Conservation (phyloP, 2,888 invertebrate species). For the Eremobia ochroleuca region DNA sequence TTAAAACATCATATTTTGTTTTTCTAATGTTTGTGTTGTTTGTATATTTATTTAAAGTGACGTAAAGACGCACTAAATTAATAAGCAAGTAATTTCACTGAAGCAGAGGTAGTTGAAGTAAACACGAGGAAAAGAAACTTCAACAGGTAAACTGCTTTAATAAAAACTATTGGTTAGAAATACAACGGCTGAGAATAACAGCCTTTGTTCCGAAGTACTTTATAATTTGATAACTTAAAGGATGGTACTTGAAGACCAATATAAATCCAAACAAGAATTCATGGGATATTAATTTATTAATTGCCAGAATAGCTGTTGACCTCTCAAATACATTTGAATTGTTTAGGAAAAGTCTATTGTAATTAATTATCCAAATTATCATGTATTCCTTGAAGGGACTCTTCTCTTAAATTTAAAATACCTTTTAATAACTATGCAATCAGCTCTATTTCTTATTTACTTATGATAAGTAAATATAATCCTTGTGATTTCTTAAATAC, state of each 20-base stretch:
- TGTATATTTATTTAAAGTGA: neutral
- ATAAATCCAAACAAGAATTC: slow-evolving; percentile 11
- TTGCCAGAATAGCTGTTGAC: neutral
- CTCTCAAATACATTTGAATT: slow-evolving; percentile 1
- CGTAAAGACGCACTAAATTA: neutral
- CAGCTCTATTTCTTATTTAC: neutral
- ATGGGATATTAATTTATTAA: slow-evolving; percentile 17
- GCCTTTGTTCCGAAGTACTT: neutral
- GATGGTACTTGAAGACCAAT: neutral
- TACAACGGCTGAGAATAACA: neutral
- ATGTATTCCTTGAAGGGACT: neutral
- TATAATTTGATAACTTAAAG: slow-evolving; percentile 13
- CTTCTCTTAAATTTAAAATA: too few relatives aligned
- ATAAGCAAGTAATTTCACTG: neutral
- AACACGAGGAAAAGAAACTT: slow-evolving; percentile 16
- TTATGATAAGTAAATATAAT: neutral
- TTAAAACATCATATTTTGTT: neutral
- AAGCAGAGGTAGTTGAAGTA: neutral
- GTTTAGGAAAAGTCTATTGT: neutral
- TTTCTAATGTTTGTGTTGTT: too few relatives aligned
- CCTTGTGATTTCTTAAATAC: slow-evolving; percentile 2
- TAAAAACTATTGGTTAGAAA: slow-evolving; percentile 2
- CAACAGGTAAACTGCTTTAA: neutral
- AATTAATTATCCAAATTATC: neutral
- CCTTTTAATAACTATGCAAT: neutral